Evolutionary conservation across 2,888 invertebrate genomes (phyloP).

Genomic region (Falcaria lacertinaria): DNA sequence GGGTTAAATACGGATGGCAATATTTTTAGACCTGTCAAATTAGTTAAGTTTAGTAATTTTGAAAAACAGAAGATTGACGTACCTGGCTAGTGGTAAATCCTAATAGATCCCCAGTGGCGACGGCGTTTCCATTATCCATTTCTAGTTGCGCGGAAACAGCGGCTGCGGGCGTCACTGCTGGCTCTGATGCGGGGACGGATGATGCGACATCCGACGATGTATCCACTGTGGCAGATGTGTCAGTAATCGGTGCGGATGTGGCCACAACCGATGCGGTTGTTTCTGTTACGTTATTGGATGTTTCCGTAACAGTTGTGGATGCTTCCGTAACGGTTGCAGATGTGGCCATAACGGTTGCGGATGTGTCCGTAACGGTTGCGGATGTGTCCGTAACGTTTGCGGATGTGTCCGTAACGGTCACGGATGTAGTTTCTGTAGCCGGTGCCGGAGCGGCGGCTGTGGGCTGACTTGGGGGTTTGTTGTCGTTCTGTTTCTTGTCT

Average conservation of each 20-base stretch:
- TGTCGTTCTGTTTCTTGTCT: constrained; percentile 60
- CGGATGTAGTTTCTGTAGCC: constrained; percentile 17
- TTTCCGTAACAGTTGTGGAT: neutral
- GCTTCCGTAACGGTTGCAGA: neutral
- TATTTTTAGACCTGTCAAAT: no score
- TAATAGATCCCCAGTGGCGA: constrained; percentile 41
- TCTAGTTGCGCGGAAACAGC: constrained; percentile 4
- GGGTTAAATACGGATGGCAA: no score
- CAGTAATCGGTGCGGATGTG: neutral
- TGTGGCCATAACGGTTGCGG: neutral
- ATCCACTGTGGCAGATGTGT: no score
- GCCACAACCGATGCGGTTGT: no score
- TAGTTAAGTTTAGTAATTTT: no score
- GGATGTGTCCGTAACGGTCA: no score
- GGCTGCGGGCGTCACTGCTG: constrained; percentile 8
- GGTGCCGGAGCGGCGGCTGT: constrained; percentile 6
- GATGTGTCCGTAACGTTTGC: neutral
- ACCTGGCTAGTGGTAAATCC: constrained; percentile 51
- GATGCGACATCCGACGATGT: neutral
- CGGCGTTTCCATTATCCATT: constrained; percentile 52
- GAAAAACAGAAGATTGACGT: neutral
- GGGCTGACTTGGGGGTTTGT: constrained; percentile 16
- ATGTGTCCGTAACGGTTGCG: neutral
- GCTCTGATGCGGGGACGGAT: neutral
- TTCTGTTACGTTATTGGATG: no score